Conservation (phyloP, 2,888 invertebrate genomes). For the Meliscaeva auricollis region DNA sequence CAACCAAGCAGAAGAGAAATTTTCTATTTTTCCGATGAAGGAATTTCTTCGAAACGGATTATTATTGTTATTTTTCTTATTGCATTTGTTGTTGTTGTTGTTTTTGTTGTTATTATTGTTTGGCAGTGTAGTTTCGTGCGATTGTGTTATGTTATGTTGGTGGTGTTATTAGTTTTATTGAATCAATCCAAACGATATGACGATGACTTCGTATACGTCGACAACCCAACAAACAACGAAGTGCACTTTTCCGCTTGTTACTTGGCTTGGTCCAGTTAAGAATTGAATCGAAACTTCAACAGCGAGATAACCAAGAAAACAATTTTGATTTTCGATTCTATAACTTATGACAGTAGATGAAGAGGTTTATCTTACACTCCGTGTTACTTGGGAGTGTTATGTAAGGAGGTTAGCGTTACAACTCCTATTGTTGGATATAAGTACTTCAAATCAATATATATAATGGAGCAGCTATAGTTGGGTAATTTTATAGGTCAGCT, state of each 20-base stretch:
- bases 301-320: slow-evolving; percentile 76
- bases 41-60: slow-evolving; percentile 59
- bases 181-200: slow-evolving; percentile 55
- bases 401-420: slow-evolving; percentile 13
- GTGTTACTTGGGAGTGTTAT: slow-evolving; percentile 9
- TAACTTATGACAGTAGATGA: not conserved
- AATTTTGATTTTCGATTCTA: slow-evolving; percentile 71
- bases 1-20: slow-evolving; percentile 42
- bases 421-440: not conserved
- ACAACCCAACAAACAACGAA: slow-evolving; percentile 42
- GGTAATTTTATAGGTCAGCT: slow-evolving; percentile 14
- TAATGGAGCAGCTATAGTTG: slow-evolving; percentile 6
- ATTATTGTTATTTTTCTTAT: slow-evolving; percentile 63
- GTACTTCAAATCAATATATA: not conserved
- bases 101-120: slow-evolving; percentile 57
- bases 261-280: slow-evolving; percentile 77
- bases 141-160: slow-evolving; percentile 49
- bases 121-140: slow-evolving; percentile 46
- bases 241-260: slow-evolving; percentile 78
- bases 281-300: not conserved
- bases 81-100: slow-evolving; percentile 42
- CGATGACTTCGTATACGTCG: not conserved
- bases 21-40: slow-evolving; percentile 57
- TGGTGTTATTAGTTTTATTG: slow-evolving; percentile 72
- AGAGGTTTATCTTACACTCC: not conserved